Percentiles rank a stretch among this genome's conserved stretches.
Evolutionary conservation across 2,113 vertebrate genomes (phyloP).

Genomic region (Hippocampus comes): DNA sequence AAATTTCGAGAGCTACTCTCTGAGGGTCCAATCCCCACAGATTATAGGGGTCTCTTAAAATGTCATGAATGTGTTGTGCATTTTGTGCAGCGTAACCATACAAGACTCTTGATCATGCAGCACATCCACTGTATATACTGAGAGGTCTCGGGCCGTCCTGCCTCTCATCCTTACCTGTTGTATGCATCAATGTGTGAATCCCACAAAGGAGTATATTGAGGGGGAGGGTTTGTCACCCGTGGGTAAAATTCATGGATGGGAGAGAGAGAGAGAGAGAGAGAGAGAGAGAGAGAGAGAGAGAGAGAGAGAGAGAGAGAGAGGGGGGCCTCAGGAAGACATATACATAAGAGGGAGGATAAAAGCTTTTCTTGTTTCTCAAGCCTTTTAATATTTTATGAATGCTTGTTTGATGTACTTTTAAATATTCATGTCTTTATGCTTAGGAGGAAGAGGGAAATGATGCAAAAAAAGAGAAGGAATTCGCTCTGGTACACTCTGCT

Average conservation of each 20-base stretch:
- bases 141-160: slow-evolving; percentile 46
- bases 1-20: slow-evolving; percentile 15
- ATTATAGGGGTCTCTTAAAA: slow-evolving; percentile 23
- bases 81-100: slow-evolving; percentile 36
- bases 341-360: slow-evolving; percentile 59
- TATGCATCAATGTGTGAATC: slow-evolving; percentile 55
- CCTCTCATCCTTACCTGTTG: slow-evolving; percentile 32
- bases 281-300: slow-evolving; percentile 5
- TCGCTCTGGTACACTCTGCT: slow-evolving; percentile 32
- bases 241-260: slow-evolving; percentile 44
- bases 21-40: slow-evolving; percentile 19
- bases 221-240: slow-evolving; percentile 42
- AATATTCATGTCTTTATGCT: slow-evolving; percentile 75
- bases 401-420: slow-evolving; percentile 73
- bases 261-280: slow-evolving; percentile 13
- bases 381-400: slow-evolving; percentile 74
- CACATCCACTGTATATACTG: slow-evolving; percentile 23
- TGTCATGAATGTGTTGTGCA: slow-evolving; percentile 23
- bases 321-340: slow-evolving; percentile 39
- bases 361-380: slow-evolving; percentile 66
- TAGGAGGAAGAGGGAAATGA: slow-evolving; percentile 65
- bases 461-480: slow-evolving; percentile 55
- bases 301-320: slow-evolving; percentile 2
- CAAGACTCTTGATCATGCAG: slow-evolving; percentile 22
- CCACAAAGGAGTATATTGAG: slow-evolving; percentile 40